A percentile compares a stretch with the other conserved stretches of the same genome.
Evolutionary conservation across 2,797 vertebrate species (phyloP).

Genomic region (Melanotaenia boesemani): DNA sequence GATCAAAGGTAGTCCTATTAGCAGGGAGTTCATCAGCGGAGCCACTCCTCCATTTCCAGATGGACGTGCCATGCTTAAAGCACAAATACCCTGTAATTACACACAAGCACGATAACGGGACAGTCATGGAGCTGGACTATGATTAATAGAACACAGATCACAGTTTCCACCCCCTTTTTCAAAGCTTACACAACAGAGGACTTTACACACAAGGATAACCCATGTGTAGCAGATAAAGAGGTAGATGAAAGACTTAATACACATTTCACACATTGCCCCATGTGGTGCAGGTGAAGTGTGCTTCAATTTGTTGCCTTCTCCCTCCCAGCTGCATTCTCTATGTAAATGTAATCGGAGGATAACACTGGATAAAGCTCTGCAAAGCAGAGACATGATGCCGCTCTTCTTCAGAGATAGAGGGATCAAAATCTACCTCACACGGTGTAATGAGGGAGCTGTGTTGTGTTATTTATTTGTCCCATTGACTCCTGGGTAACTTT

Average conservation of each 20-base stretch:
- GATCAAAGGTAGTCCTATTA: slow-evolving; percentile 85
- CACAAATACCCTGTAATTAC: slow-evolving; percentile 78
- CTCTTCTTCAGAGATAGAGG: slow-evolving; percentile 58
- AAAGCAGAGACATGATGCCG: slow-evolving; percentile 64
- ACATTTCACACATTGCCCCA: slow-evolving; percentile 73
- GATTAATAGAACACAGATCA: slow-evolving; percentile 82
- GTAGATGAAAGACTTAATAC: slow-evolving; percentile 76
- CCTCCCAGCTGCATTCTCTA: slow-evolving; percentile 64
- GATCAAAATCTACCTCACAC: slow-evolving; percentile 57
- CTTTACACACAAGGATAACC: slow-evolving; percentile 65
- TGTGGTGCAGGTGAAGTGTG: slow-evolving; percentile 69
- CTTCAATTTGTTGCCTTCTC: slow-evolving; percentile 69
- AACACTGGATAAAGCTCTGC: slow-evolving; percentile 71
- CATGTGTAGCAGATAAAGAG: slow-evolving; percentile 69
- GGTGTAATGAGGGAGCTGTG: slow-evolving; percentile 66
- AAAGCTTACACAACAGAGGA: slow-evolving; percentile 78
- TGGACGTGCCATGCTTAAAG: slow-evolving; percentile 72
- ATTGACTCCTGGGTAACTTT: slow-evolving; percentile 72
- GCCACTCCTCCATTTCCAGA: slow-evolving; percentile 72
- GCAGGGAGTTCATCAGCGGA: slow-evolving; percentile 80
- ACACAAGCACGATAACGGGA: slow-evolving; percentile 71
- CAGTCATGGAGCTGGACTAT: slow-evolving; percentile 70
- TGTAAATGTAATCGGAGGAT: slow-evolving; percentile 78
- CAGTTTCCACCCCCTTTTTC: slow-evolving; percentile 67
- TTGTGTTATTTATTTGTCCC: slow-evolving; percentile 80